A percentile compares a stretch with the other conserved stretches of the same genome.
These are phyloP conservation scores for Cyrtorhinus lividipennis DNA, from an alignment of 1,140 invertebrate species.

Conservation along the genomic window DNA sequence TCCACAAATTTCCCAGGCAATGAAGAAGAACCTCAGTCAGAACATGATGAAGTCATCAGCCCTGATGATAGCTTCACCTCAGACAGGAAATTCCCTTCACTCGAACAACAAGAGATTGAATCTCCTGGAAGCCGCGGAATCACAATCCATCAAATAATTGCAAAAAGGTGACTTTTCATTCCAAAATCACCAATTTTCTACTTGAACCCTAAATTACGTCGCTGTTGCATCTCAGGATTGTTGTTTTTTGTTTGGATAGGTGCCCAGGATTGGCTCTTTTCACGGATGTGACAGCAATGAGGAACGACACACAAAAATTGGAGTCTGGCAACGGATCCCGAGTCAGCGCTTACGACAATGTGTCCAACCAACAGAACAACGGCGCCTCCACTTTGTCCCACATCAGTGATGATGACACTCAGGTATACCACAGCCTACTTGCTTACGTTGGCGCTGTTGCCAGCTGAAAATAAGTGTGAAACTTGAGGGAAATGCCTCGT, in stretches of 20 bases:
- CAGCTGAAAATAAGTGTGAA: no score
- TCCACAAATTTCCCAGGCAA: no score
- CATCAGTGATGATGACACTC: slow-evolving; percentile 21
- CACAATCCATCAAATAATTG: slow-evolving; percentile 60
- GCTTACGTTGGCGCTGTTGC: neutral
- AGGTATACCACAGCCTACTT: slow-evolving; percentile 1
- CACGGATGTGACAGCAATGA: slow-evolving; percentile 22
- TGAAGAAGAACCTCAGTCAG: slow-evolving; percentile 34
- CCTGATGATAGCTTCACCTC: slow-evolving; percentile 31
- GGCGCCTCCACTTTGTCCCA: slow-evolving; percentile 21
- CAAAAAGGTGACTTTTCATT: slow-evolving; percentile 52
- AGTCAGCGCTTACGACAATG: slow-evolving; percentile 24
- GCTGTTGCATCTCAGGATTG: no score
- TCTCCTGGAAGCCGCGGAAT: slow-evolving; percentile 36
- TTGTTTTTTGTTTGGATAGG: no score
- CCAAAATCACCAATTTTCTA: no score
- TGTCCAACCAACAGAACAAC: slow-evolving; percentile 18
- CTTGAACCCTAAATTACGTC: no score
- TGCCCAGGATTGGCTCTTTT: slow-evolving; percentile 24
- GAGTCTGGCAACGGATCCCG: slow-evolving; percentile 20
- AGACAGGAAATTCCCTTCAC: slow-evolving; percentile 33
- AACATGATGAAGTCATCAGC: slow-evolving; percentile 33
- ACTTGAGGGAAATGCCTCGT: no score
- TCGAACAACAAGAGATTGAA: slow-evolving; percentile 29
- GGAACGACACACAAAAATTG: slow-evolving; percentile 11